These are phyloP conservation scores for Cossypha caffra DNA, from an alignment of 2,797 vertebrate genomes.

Conservation along the genomic window DNA sequence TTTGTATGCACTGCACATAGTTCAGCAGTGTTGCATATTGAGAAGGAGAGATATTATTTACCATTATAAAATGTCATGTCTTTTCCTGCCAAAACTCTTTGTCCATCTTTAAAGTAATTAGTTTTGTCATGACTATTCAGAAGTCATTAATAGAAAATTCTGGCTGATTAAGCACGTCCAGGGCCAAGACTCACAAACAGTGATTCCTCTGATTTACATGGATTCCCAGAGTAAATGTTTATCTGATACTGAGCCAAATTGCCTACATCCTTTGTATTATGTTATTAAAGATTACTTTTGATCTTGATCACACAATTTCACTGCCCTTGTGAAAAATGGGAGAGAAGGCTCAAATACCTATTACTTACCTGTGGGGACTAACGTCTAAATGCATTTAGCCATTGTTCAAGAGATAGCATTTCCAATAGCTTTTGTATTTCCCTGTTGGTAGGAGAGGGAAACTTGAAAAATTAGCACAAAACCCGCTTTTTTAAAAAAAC, in stretches of 20 bases:
- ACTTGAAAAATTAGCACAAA: background rate
- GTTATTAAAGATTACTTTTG: slow-evolving; percentile 24
- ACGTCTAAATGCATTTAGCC: background rate
- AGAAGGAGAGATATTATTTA: slow-evolving; percentile 1
- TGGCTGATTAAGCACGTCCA: background rate
- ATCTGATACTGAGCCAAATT: background rate
- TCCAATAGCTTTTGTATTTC: background rate
- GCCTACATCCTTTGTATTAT: background rate
- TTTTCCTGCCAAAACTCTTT: background rate
- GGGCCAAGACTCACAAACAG: background rate
- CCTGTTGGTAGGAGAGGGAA: background rate
- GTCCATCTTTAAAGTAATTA: slow-evolving; percentile 15
- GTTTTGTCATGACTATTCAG: background rate
- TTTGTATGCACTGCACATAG: background rate
- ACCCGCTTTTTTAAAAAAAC: rapidly evolving
- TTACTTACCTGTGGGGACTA: background rate
- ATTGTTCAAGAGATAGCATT: background rate
- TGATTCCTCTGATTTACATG: background rate
- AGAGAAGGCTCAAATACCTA: background rate
- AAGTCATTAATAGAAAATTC: slow-evolving; percentile 40
- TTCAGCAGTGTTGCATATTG: background rate
- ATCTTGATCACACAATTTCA: background rate
- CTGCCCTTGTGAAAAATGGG: background rate
- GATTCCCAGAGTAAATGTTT: slow-evolving; percentile 23
- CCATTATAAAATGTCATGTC: background rate